Percentiles rank a stretch among this genome's conserved stretches.
Evolutionary conservation across 2,113 vertebrate species (phyloP).

Genomic region (Grammomys dolichurus): DNA sequence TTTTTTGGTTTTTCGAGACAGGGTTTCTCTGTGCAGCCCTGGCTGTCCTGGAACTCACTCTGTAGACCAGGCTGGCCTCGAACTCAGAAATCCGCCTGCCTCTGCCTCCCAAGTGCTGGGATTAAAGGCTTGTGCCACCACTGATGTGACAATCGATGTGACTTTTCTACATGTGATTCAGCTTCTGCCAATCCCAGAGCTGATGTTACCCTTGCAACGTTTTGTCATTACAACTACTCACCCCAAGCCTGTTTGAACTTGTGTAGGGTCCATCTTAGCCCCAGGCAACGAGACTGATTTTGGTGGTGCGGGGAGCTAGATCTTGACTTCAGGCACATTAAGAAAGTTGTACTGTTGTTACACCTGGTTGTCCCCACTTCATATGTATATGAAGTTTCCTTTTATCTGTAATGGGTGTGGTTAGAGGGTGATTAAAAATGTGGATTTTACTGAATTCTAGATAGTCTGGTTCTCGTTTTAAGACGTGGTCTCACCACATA

Average conservation of each 20-base stretch:
- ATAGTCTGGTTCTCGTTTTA: not conserved
- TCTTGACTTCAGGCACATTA: not conserved
- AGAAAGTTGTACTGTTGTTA: not conserved
- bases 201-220: not conserved
- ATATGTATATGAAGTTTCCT: not conserved
- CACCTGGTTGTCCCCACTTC: not conserved
- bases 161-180: not conserved
- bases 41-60: too few relatives aligned
- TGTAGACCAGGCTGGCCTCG: too few relatives aligned
- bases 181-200: not conserved
- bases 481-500: not conserved
- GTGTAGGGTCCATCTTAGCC: conserved; percentile 8
- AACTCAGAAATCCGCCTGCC: too few relatives aligned
- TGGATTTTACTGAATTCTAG: not conserved
- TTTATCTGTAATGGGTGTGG: not conserved
- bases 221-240: not conserved
- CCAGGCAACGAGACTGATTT: not conserved
- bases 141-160: not conserved
- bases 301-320: not conserved
- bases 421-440: not conserved
- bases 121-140: too few relatives aligned
- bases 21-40: too few relatives aligned
- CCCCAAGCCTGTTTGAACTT: not conserved
- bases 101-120: too few relatives aligned
- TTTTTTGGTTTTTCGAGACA: too few relatives aligned